phyloP scores from a whole-genome alignment of 2,113 vertebrate genomes.

The Oenanthe oenanthe region DNA sequence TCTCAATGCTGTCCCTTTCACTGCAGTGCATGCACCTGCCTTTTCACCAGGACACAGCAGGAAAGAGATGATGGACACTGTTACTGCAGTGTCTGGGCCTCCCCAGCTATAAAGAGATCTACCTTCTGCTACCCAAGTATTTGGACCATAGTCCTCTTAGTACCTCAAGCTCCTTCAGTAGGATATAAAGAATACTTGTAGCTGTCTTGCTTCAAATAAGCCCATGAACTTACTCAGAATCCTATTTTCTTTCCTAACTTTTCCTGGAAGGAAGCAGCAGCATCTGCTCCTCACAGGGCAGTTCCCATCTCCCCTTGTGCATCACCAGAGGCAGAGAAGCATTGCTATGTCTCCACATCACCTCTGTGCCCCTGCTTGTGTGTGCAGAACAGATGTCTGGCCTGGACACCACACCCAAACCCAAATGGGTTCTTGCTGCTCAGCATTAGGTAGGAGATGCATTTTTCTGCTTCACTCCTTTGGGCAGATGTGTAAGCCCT shows the following conservation, averaged over 20 bases:
- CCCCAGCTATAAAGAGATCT: neutral
- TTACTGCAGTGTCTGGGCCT: neutral
- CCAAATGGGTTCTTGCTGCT: neutral
- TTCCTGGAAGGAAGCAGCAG: neutral
- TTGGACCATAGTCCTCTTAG: neutral
- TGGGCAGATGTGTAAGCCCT: neutral
- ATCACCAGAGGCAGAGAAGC: neutral
- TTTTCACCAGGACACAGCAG: neutral
- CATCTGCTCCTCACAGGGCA: neutral
- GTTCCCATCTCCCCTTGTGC: neutral
- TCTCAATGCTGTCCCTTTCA: neutral
- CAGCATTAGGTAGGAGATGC: neutral
- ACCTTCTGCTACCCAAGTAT: neutral
- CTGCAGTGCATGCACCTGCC: neutral
- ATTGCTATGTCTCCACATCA: neutral
- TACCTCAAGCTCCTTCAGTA: neutral
- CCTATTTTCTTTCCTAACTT: neutral
- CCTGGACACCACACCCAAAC: neutral
- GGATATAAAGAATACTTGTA: neutral
- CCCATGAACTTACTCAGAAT: neutral
- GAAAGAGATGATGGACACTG: neutral
- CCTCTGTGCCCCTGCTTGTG: accelerated
- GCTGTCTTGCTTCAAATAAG: neutral
- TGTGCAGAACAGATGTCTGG: neutral
- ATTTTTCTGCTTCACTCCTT: neutral